These are phyloP conservation scores for Tetropium fuscum DNA, from an alignment of 2,888 invertebrate species.

Conservation along the genomic window DNA sequence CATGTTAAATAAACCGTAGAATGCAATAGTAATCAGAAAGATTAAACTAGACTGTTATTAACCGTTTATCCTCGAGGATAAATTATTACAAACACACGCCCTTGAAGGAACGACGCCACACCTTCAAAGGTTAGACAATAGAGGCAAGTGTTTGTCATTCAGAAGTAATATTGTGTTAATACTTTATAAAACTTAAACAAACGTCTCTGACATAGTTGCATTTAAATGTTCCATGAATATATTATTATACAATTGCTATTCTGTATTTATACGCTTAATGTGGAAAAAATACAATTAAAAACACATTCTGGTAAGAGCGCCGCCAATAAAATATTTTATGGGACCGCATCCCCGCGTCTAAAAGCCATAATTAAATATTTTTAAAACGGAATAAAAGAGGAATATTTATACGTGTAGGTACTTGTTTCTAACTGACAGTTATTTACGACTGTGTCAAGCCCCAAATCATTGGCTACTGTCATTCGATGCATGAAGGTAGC, in stretches of 20 bases:
- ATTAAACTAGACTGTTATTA: background rate
- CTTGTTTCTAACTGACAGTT: too few species aligned
- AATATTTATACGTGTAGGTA: background rate
- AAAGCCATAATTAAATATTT: conserved; percentile 19
- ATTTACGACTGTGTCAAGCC: too few species aligned
- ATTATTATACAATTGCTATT: conserved; percentile 18
- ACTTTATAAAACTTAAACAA: conserved; percentile 21
- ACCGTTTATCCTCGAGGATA: conserved; percentile 9
- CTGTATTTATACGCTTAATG: conserved; percentile 9
- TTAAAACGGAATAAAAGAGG: background rate
- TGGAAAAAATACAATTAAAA: conserved; percentile 17
- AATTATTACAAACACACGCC: conserved; percentile 20
- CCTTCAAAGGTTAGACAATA: conserved; percentile 14
- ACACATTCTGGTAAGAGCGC: conserved; percentile 10
- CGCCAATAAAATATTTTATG: conserved; percentile 14
- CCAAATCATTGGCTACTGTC: too few species aligned
- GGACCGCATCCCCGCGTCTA: conserved; percentile 12
- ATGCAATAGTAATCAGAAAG: background rate
- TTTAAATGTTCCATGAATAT: conserved; percentile 25
- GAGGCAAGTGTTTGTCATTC: conserved; percentile 27
- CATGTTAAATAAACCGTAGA: too few species aligned
- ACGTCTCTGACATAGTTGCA: conserved; percentile 27
- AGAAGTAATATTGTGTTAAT: conserved; percentile 23
- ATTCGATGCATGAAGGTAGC: too few species aligned
- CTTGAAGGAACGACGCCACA: conserved; percentile 15